Evolutionary conservation across 2,888 invertebrate species (phyloP).

Genomic region (Entomobrya proxima): DNA sequence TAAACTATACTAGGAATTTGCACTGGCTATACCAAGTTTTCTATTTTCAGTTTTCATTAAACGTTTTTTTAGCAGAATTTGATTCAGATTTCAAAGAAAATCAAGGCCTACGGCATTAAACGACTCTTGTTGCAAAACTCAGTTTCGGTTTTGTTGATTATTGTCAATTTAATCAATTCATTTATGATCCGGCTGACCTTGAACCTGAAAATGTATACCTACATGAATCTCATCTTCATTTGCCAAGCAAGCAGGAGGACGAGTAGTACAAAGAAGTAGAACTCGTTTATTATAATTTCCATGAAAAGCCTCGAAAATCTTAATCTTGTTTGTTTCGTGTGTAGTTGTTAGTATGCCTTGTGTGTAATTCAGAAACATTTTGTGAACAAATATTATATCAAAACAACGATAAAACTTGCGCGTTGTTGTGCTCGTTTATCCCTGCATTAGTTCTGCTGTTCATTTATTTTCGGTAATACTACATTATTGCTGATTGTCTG

Average conservation of each 20-base stretch:
- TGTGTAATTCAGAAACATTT: background rate
- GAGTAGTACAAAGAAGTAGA: background rate
- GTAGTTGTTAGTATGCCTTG: background rate
- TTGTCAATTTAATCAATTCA: slow-evolving; percentile 11
- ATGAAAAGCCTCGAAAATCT: background rate
- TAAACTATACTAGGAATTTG: no score
- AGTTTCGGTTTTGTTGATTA: background rate
- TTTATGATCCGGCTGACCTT: slow-evolving; percentile 36
- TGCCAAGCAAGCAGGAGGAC: no score
- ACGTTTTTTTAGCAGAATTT: background rate
- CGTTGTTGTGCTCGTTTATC: background rate
- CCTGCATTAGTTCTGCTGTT: background rate
- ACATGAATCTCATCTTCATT: background rate
- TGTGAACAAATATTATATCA: no score
- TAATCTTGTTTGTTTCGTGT: background rate
- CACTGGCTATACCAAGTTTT: no score
- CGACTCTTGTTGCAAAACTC: no score
- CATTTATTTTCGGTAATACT: background rate
- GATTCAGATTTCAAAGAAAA: background rate
- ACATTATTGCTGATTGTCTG: background rate
- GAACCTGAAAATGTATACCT: slow-evolving; percentile 32
- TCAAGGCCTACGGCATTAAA: background rate
- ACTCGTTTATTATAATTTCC: background rate
- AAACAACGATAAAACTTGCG: no score
- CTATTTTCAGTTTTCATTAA: background rate